These are phyloP conservation scores for Limanda limanda DNA, from an alignment of 2,113 vertebrate species.

Conservation along the genomic window DNA sequence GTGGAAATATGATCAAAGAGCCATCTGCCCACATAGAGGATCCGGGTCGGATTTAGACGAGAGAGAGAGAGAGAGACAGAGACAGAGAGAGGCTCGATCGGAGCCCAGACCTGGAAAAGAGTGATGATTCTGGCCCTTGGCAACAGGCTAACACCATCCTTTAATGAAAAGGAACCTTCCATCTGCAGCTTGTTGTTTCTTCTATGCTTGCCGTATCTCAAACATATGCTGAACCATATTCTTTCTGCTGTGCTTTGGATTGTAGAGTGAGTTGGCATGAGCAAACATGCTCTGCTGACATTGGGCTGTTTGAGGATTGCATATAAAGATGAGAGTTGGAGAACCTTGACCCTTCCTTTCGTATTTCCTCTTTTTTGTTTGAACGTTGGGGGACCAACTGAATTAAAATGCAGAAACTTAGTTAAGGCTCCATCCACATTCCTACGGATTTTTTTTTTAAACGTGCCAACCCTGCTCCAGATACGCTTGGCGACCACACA, in stretches of 20 bases:
- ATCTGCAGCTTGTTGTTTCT: conserved; percentile 59
- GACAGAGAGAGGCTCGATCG: conserved; percentile 39
- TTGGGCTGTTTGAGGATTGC: conserved; percentile 24
- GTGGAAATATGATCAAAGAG: conserved; percentile 81
- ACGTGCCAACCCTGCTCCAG: no score
- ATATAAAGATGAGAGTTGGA: conserved; percentile 17
- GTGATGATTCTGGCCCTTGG: conserved; percentile 61
- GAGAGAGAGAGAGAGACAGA: not conserved
- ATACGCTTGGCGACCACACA: no score
- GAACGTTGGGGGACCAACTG: not conserved
- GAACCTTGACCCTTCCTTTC: not conserved
- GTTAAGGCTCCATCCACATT: no score
- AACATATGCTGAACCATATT: conserved; percentile 49
- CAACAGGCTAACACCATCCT: conserved; percentile 53
- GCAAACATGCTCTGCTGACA: conserved; percentile 41
- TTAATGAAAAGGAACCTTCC: conserved; percentile 56
- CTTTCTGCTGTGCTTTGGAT: conserved; percentile 41
- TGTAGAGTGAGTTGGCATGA: conserved; percentile 35
- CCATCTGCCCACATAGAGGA: conserved; percentile 76
- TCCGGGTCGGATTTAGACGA: conserved; percentile 44
- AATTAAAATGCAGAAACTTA: no score
- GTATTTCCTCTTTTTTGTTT: not conserved
- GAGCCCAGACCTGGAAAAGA: conserved; percentile 45
- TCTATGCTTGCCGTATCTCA: conserved; percentile 46
- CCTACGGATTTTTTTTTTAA: no score